phyloP scores from a whole-genome alignment of 2,113 vertebrate species.

The Colaptes auratus region DNA sequence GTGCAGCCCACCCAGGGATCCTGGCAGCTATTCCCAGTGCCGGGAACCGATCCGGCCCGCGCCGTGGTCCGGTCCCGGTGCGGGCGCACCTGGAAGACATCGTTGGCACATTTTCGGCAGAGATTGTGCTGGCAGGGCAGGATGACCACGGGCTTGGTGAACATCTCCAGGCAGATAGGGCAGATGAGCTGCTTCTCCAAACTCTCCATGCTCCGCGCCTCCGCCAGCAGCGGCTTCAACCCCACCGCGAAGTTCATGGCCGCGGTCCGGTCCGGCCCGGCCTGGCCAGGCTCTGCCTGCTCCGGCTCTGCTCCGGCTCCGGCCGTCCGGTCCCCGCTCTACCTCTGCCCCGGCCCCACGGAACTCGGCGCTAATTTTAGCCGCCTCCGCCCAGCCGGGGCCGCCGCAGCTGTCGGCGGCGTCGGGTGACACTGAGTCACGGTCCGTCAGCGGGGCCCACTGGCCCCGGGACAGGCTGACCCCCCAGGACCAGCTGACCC shows the following conservation, averaged over 20 bases:
- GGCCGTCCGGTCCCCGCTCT: neutral
- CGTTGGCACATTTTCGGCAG: constrained; percentile 91
- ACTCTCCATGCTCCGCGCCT: constrained; percentile 86
- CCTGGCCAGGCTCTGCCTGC: neutral
- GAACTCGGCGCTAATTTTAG: constrained; percentile 57
- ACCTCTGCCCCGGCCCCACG: neutral
- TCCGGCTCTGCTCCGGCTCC: neutral
- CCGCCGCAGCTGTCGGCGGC: constrained; percentile 74
- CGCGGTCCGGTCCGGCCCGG: neutral
- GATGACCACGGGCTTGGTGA: constrained; percentile 94
- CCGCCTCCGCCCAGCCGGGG: constrained; percentile 32
- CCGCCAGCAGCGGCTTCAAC: constrained; percentile 82
- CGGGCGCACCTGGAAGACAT: constrained; percentile 86
- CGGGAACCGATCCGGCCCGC: neutral
- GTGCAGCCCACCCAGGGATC: constrained; percentile 37
- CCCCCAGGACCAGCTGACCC: neutral
- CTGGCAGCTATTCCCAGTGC: neutral
- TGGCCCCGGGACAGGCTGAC: neutral
- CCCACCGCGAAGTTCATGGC: constrained; percentile 88
- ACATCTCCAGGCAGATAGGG: constrained; percentile 95
- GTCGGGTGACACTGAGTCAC: constrained; percentile 78
- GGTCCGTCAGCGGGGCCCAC: neutral
- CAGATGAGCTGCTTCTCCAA: constrained; percentile 94
- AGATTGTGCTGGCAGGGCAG: constrained; percentile 94
- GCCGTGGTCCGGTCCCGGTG: neutral